Conservation (phyloP, 2,888 invertebrate species). For the Callosobruchus maculatus region DNA sequence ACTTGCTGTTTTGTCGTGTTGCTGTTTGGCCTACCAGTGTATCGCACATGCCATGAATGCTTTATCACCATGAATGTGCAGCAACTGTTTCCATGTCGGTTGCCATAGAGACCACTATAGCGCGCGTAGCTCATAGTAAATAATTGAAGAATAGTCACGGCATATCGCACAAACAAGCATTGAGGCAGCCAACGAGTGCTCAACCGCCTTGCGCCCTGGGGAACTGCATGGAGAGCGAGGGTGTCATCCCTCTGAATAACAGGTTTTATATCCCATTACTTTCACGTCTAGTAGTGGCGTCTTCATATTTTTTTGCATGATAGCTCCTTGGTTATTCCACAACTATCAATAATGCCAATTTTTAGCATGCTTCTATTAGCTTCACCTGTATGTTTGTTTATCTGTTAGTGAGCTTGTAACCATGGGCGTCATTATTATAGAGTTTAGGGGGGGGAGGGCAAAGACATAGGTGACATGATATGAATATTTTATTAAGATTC, state of each 20-base stretch:
- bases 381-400: no score
- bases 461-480: no score
- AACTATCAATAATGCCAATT: no score
- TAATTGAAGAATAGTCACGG: not conserved
- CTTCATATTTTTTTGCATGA: no score
- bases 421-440: no score
- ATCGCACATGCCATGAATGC: not conserved
- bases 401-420: no score
- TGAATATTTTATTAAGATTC: no score
- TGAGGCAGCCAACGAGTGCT: not conserved
- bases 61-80: not conserved
- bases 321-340: no score
- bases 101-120: not conserved
- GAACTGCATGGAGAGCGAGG: conserved; percentile 45
- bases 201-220: conserved; percentile 36
- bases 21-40: not conserved
- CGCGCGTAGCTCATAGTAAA: not conserved
- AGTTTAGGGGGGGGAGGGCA: no score
- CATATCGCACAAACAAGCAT: not conserved
- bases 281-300: conserved; percentile 2
- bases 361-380: no score
- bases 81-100: not conserved
- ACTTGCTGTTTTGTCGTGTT: no score
- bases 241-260: conserved; percentile 38
- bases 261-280: conserved; percentile 23